A percentile compares a stretch with the other conserved stretches of the same genome.
These are phyloP conservation scores for Lophotis ruficrista DNA, from an alignment of 2,113 vertebrate genomes.

Conservation along the genomic window DNA sequence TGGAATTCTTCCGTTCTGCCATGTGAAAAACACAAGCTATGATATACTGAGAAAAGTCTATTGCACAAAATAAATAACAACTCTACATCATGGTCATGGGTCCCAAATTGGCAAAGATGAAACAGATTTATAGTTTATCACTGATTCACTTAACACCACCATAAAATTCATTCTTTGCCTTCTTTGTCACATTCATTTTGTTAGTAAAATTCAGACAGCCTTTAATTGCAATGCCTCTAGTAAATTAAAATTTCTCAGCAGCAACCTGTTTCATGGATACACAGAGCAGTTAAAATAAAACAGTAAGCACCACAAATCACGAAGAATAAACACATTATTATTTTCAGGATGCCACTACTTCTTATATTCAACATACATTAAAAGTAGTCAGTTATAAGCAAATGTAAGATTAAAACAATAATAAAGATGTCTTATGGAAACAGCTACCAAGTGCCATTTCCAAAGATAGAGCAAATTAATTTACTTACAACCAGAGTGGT, in stretches of 20 bases:
- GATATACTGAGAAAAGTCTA: constrained; percentile 45
- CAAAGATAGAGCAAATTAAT: background rate
- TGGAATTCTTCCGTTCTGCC: constrained; percentile 18
- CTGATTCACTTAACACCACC: background rate
- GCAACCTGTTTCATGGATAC: background rate
- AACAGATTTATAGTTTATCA: constrained; percentile 7
- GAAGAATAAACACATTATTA: background rate
- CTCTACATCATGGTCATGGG: constrained; percentile 1
- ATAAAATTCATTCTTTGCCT: background rate
- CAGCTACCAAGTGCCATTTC: background rate
- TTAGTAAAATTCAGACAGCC: constrained; percentile 33
- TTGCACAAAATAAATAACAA: constrained; percentile 51
- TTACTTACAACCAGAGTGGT: background rate
- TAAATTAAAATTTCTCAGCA: constrained; percentile 53
- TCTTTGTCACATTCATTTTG: background rate
- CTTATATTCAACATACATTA: background rate
- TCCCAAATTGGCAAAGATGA: constrained; percentile 34
- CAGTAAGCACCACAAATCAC: background rate
- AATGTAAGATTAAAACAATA: background rate
- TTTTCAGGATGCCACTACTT: background rate
- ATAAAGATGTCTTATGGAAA: background rate
- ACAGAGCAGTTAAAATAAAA: background rate
- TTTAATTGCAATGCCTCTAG: constrained; percentile 1
- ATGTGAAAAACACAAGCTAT: constrained; percentile 12
- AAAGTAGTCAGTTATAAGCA: background rate